Base-by-base conservation (phyloP, 1,140 invertebrate genomes). In the Drosophila pallidifrons region DNA sequence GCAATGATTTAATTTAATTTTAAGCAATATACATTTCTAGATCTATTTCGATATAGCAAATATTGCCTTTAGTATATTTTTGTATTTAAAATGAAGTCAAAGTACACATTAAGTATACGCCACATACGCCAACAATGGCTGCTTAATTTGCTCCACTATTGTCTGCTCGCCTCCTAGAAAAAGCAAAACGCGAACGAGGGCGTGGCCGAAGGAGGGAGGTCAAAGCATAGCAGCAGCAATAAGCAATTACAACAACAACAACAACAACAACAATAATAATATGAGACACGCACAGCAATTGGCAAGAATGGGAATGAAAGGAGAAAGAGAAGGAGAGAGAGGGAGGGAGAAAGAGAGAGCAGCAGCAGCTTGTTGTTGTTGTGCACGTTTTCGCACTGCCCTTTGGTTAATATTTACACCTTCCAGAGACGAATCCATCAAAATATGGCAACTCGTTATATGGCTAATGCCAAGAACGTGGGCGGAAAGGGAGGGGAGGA, bases 321-420 rank as follows among this genome's bases (percentile, higher is more conserved):
- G 3, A 47, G 13, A 1, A 5, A 7, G 8, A 15, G 30, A 8
- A 30, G 8, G 28, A 54, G n/a, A 15, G 5, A 4, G n/a, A 16
- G 5, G 1, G 51, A 0, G 51, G 2, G 28, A 8, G 3, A 6
- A 7, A 38, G 11, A 38, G 43, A 30, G 49, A 30, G 58, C 35
- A 43, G 52, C 20, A 25, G 54, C 35, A 3, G 6, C 7, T 47
- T 43, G 68, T 13, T 57, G 49, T 45, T 32, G 61, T 61, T 13
- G 38, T 83, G 77, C 76, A 82, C 79, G 82, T 73, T 87, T 87
- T 82, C 79, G 79, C 79, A 87, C 79, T 77, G 82, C 79, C 68
- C 82, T 81, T 87, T 86, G 82, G 67, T 87, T 86, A 87, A 87
- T 87, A 87, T 86, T 86, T 87, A 86, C 82, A 86, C 82, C 82